Conservation (phyloP, 2,113 vertebrate genomes). For the Rattus rattus region DNA sequence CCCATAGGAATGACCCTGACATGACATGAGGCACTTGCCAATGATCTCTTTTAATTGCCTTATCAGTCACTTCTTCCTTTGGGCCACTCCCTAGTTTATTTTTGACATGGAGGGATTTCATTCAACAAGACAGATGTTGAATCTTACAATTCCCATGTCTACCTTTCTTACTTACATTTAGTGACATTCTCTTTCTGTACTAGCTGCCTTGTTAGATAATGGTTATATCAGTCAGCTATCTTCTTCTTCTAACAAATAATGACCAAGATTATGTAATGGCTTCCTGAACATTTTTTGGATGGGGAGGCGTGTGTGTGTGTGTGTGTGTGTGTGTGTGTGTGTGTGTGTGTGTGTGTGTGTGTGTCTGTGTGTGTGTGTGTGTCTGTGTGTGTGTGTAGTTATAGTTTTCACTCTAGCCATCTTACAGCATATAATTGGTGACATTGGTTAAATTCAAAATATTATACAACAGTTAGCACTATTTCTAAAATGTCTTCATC, state of each 20-base stretch:
- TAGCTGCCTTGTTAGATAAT: neutral
- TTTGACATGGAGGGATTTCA: constrained; percentile 32
- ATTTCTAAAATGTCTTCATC: constrained; percentile 10
- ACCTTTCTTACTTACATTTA: neutral
- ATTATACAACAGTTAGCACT: neutral
- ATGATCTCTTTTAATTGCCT: constrained; percentile 4
- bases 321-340: neutral
- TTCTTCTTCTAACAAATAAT: constrained; percentile 50
- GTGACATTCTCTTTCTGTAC: neutral
- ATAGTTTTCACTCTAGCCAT: neutral
- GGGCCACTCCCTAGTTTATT: neutral
- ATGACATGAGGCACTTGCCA: constrained; percentile 17
- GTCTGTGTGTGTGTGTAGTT: neutral
- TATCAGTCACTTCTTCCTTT: constrained; percentile 26
- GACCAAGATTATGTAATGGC: neutral
- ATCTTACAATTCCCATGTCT: neutral
- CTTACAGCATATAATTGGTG: neutral
- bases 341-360: neutral
- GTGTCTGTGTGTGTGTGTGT: neutral
- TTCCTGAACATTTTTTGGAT: neutral
- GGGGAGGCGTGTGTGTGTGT: neutral
- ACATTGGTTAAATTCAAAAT: neutral
- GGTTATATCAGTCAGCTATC: neutral
- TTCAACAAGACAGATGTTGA: constrained; percentile 13
- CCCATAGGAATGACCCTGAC: neutral